These are phyloP conservation scores for Neodiprion virginianus DNA, from an alignment of 1,140 invertebrate genomes.

Conservation along the genomic window DNA sequence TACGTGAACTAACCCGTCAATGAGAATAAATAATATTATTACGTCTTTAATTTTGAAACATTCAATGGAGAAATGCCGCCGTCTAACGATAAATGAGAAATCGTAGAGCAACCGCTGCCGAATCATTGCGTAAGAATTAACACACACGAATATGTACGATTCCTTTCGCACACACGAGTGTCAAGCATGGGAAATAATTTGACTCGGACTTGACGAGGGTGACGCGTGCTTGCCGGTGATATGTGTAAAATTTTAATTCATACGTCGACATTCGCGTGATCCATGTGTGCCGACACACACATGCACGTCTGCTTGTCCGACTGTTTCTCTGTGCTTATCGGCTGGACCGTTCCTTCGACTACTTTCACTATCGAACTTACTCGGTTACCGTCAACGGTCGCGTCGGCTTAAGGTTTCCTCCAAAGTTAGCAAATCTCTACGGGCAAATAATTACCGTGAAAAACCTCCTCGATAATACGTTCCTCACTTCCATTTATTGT, in stretches of 20 bases:
- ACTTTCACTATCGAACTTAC: slow-evolving; percentile 46
- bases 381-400: neutral
- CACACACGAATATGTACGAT: neutral
- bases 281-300: slow-evolving; percentile 29
- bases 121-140: neutral
- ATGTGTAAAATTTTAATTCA: neutral
- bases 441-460: too few species aligned
- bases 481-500: too few species aligned
- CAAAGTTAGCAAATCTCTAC: neutral
- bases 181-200: neutral
- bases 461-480: too few species aligned
- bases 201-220: neutral
- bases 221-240: neutral
- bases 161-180: neutral
- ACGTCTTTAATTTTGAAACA: too few species aligned
- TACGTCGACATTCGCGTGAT: slow-evolving; percentile 16
- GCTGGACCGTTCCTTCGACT: slow-evolving; percentile 32
- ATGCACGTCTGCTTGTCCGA: neutral
- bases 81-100: too few species aligned
- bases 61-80: too few species aligned
- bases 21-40: too few species aligned
- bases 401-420: neutral
- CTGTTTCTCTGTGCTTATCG: neutral
- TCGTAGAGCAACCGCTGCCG: too few species aligned
- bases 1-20: too few species aligned